phyloP scores from a whole-genome alignment of 2,113 vertebrate genomes.

The Colossoma macropomum region DNA sequence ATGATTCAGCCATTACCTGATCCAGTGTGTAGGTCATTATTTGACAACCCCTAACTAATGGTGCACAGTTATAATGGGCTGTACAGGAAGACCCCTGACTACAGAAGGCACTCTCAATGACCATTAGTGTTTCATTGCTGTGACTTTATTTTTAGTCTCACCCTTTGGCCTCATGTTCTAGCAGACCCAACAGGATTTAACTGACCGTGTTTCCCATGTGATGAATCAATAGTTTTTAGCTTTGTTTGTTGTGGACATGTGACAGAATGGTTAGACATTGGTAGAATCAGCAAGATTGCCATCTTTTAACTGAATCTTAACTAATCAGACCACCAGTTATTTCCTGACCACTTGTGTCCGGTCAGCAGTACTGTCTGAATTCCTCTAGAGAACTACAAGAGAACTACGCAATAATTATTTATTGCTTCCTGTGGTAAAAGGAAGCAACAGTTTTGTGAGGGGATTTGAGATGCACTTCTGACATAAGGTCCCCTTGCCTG shows the following conservation, averaged over 20 bases:
- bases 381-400: not conserved
- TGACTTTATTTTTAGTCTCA: conserved; percentile 16
- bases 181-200: conserved; percentile 1
- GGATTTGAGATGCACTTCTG: conserved; percentile 6
- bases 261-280: conserved; percentile 44
- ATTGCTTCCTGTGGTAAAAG: not conserved
- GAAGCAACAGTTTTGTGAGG: conserved; percentile 5
- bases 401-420: not conserved
- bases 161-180: conserved; percentile 38
- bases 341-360: conserved; percentile 8
- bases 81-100: not conserved
- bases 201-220: not conserved
- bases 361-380: conserved; percentile 19
- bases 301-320: conserved; percentile 23
- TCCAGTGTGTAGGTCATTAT: not conserved
- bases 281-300: conserved; percentile 31
- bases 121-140: conserved; percentile 15
- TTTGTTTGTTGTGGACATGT: conserved; percentile 34
- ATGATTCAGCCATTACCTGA: not conserved
- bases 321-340: conserved; percentile 12
- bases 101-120: not conserved
- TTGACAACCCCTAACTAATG: not conserved
- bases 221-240: conserved; percentile 26
- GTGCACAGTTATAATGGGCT: not conserved
- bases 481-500: conserved; percentile 39